Conservation (phyloP, 2,797 vertebrate species). For the Spatula clypeata region DNA sequence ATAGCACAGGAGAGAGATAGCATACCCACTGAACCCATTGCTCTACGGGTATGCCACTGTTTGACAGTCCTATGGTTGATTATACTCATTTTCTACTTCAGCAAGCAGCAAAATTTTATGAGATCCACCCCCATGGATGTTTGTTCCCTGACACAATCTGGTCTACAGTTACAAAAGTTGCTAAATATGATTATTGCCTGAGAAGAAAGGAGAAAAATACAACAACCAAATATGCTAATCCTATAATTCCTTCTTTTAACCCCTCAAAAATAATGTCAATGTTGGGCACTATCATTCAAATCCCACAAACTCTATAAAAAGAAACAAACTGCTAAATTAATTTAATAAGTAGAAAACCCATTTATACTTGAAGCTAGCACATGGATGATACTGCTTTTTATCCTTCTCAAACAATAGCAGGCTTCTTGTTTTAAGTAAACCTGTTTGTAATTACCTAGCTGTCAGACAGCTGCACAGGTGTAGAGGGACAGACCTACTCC, state of each 20-base stretch:
- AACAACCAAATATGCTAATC: constrained; percentile 17
- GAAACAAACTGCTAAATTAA: neutral
- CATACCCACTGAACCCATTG: neutral
- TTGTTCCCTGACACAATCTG: constrained; percentile 59
- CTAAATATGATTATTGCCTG: constrained; percentile 67
- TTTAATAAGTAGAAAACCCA: neutral
- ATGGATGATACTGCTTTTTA: neutral
- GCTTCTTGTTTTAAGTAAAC: neutral
- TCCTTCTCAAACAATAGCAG: neutral
- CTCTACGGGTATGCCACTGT: neutral
- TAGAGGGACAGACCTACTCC: neutral
- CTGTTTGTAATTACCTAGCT: neutral
- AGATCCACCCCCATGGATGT: constrained; percentile 52
- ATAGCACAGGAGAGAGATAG: neutral
- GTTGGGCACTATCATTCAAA: neutral
- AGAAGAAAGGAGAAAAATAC: constrained; percentile 34
- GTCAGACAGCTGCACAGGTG: neutral
- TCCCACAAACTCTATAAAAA: neutral
- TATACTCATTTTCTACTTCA: constrained; percentile 47
- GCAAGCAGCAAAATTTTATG: constrained; percentile 59
- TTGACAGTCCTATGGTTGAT: constrained; percentile 39
- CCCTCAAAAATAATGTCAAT: neutral
- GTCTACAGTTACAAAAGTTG: constrained; percentile 56
- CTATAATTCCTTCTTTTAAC: neutral
- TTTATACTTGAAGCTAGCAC: neutral